Base-by-base conservation (phyloP, 2,888 invertebrate species). In the Drosophila leonis region DNA sequence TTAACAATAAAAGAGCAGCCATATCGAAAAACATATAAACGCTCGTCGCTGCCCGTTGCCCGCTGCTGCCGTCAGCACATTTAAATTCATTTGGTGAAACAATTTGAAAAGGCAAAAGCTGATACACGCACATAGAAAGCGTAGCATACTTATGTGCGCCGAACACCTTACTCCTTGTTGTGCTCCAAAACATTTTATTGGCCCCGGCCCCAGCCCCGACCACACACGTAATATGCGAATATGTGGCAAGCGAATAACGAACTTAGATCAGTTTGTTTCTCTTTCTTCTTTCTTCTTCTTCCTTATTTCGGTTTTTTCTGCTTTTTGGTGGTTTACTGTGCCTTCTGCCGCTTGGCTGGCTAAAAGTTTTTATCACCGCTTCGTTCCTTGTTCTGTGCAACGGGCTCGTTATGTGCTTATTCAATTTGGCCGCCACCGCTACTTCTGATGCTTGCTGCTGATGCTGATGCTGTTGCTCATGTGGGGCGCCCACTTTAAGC, bases 281-380 rank as follows among this genome's bases (percentile, higher is more conserved):
- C 6, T 0, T 54, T 48, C 20, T 48, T 48, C 67, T 66, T 20
- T 12, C 20, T n/a, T 39, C 1, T 4, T 39, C 8, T 18, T n/a
- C 64, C 48, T 10, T 18, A 15, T 51, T 13, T 51, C 4, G 0
- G 8, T 20, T 66, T 54, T 46, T 52, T 12, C 13, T 49, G 64
- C 13, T 24, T 37, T 56, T 63, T 63, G 68, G 55, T 74, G 70
- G 70, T 51, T 67, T 71, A 62, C 61, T 57, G 60, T 39, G 56
- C 61, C 41, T 60, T 44, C n/a, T 27, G 27, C n/a, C 24, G 54
- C 54, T 61, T 44, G 55, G 54, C 56, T 65, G 82, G 76, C 86
- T 87, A 86, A 86, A 78, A 86, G 87, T 86, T 86, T 86, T 86
- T 86, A 86, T 86, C 82, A 87, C 89, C 80, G 89, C 73, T 82